Percentiles rank a stretch among this genome's conserved stretches.
phyloP scores from a whole-genome alignment of 2,888 invertebrate species.

The Ormyrus thymus region DNA sequence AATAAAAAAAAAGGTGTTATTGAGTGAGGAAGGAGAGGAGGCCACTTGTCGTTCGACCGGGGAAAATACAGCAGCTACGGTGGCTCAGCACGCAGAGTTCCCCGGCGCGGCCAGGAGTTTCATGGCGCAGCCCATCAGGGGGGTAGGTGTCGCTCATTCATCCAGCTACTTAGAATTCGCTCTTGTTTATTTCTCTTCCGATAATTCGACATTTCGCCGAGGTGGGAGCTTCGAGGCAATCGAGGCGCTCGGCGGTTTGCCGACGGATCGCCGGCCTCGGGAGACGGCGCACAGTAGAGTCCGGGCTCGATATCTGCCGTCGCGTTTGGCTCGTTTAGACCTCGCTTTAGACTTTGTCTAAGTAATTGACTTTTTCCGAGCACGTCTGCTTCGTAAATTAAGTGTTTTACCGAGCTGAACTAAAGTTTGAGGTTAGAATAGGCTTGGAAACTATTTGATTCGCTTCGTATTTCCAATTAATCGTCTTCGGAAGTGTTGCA shows the following conservation, averaged over 20 bases:
- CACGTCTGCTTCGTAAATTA: no score
- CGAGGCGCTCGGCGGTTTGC: conserved; percentile 14
- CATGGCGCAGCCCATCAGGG: conserved; percentile 91
- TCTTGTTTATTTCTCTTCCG: no score
- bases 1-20: conserved; percentile 40
- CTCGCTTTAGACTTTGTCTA: no score
- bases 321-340: no score
- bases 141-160: conserved; percentile 52
- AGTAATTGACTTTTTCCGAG: no score
- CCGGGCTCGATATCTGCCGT: no score
- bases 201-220: neutral
- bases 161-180: neutral
- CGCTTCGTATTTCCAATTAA: no score
- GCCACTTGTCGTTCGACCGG: conserved; percentile 67
- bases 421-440: no score
- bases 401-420: no score
- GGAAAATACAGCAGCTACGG: conserved; percentile 76
- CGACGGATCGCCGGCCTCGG: conserved; percentile 42
- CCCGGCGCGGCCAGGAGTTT: conserved; percentile 85
- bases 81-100: conserved; percentile 78
- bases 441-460: no score
- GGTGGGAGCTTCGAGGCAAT: neutral
- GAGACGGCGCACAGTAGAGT: no score
- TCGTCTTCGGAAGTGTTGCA: no score
- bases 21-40: conserved; percentile 54